Conservation (phyloP, 2,113 vertebrate species). For the Megaceryle maxima region DNA sequence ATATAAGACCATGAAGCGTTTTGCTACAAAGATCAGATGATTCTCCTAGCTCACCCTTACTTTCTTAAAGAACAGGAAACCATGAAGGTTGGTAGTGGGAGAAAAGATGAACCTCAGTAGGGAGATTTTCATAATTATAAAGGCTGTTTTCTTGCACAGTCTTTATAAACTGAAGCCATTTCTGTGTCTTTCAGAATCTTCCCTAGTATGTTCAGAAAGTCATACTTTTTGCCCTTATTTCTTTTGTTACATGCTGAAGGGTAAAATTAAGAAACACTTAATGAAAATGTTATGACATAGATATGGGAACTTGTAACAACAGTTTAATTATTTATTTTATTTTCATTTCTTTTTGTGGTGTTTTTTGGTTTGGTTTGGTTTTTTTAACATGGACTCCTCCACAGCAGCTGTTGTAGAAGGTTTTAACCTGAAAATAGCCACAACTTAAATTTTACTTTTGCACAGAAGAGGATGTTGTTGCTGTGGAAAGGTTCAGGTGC, state of each 20-base stretch:
- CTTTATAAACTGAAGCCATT: background rate
- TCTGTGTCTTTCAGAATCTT: background rate
- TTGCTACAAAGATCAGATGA: background rate
- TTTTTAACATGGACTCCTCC: background rate
- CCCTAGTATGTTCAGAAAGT: background rate
- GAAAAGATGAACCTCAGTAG: background rate
- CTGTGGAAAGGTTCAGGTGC: background rate
- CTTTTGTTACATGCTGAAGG: background rate
- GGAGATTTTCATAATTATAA: background rate
- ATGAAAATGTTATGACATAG: background rate
- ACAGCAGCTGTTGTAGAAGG: background rate
- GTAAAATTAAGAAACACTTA: background rate
- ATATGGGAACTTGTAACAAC: background rate
- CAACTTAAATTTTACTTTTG: background rate
- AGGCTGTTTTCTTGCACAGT: background rate
- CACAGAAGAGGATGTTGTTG: background rate
- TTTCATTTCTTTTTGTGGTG: background rate
- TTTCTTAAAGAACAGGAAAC: background rate
- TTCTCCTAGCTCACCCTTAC: background rate
- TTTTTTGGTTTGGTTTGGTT: background rate
- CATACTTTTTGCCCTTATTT: background rate
- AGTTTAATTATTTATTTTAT: background rate
- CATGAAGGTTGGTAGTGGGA: background rate
- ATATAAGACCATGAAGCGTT: rapidly evolving
- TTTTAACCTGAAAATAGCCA: background rate